Conservation (phyloP, 30 jellyfish, hydroid and myxozoan species). For the Sanderia malayensis region DNA sequence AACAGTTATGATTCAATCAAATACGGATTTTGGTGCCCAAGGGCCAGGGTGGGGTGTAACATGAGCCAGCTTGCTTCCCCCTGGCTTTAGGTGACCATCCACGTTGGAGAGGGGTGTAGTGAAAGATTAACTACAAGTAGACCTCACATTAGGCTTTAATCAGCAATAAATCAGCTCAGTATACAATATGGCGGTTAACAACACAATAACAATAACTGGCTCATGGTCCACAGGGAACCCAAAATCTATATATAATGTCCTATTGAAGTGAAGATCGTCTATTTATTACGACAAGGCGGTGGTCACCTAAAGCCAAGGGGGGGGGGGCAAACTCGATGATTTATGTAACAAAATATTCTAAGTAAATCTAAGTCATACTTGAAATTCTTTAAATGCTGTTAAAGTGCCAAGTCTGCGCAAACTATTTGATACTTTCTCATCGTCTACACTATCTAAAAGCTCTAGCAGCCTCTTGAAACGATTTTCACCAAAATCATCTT, state of each 20-base stretch:
- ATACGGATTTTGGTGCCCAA: too few relatives aligned
- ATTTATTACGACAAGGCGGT: too few relatives aligned
- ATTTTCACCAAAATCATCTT: slow-evolving; percentile 12
- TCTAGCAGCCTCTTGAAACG: slow-evolving; percentile 26
- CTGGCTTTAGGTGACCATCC: too few relatives aligned
- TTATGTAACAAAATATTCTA: too few relatives aligned
- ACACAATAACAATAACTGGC: not conserved
- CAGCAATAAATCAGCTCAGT: not conserved
- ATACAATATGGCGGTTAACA: not conserved
- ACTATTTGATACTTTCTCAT: slow-evolving; percentile 4
- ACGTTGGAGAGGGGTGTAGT: too few relatives aligned
- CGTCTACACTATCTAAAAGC: slow-evolving; percentile 12
- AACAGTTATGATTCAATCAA: too few relatives aligned
- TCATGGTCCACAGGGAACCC: not conserved
- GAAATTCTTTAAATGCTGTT: slow-evolving; percentile 60
- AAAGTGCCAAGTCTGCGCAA: slow-evolving; percentile 43
- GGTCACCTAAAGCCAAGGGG: not conserved
- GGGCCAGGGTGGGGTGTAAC: too few relatives aligned
- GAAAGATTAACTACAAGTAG: too few relatives aligned
- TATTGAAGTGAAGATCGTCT: not conserved
- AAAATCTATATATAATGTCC: not conserved
- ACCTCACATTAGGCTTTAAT: too few relatives aligned
- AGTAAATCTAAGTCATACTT: slow-evolving; percentile 15
- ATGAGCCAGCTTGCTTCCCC: too few relatives aligned
- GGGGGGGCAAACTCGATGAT: not conserved